Evolutionary conservation across 2,888 invertebrate genomes (phyloP).

Genomic region (Heliconius sara): DNA sequence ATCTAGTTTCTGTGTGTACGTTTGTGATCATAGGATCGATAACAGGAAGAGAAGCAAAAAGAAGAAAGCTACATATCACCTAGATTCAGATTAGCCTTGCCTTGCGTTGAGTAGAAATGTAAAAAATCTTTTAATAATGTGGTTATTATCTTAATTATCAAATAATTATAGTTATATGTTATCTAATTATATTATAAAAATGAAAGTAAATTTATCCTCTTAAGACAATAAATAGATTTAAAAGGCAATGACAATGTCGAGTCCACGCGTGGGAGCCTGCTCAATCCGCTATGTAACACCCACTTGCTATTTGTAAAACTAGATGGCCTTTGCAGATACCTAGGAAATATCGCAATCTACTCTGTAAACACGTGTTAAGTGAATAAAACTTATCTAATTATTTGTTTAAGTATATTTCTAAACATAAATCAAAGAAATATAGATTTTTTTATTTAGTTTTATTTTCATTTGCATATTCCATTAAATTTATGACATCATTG

Average conservation of each 20-base stretch:
- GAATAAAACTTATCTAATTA: background rate
- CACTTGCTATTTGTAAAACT: constrained; percentile 42
- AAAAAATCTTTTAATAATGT: background rate
- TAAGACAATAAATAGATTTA: constrained; percentile 11
- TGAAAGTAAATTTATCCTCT: constrained; percentile 24
- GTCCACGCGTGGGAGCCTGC: constrained; percentile 49
- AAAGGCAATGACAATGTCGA: constrained; percentile 43
- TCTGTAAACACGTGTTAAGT: background rate
- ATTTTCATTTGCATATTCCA: background rate
- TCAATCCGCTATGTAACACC: constrained; percentile 45
- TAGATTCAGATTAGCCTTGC: no score
- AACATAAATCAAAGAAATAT: no score
- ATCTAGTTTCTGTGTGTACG: no score
- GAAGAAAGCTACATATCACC: no score
- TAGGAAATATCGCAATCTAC: constrained; percentile 40
- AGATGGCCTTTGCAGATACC: constrained; percentile 46
- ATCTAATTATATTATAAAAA: constrained; percentile 17
- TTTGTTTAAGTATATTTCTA: no score
- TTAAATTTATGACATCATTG: background rate
- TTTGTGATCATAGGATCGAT: no score
- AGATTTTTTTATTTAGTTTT: no score
- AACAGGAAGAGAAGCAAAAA: no score
- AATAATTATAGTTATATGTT: background rate
- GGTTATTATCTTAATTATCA: background rate
- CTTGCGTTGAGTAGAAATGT: no score